A percentile compares a stretch with the other conserved stretches of the same genome.
Evolutionary conservation across 2,888 invertebrate species (phyloP).

Genomic region (Tiphia femorata): DNA sequence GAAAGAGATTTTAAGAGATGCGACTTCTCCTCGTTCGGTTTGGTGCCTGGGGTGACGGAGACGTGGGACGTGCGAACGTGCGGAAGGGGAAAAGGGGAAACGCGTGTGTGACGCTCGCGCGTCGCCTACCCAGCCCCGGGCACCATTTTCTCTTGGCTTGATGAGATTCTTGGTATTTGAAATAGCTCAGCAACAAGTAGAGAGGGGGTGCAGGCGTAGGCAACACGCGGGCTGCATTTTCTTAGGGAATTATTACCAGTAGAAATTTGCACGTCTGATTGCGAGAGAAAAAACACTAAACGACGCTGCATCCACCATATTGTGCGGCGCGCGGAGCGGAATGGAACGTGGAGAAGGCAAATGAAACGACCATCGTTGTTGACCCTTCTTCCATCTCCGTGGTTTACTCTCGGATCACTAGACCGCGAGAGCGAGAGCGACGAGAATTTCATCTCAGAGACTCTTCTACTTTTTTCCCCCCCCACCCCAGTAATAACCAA

Average conservation of each 20-base stretch:
- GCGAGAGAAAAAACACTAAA: slow-evolving; percentile 29
- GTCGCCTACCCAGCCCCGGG: slow-evolving; percentile 28
- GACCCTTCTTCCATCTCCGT: not conserved
- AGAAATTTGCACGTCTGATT: slow-evolving; percentile 54
- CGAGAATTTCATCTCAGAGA: too few relatives aligned
- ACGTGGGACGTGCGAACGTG: slow-evolving; percentile 29
- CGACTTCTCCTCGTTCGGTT: slow-evolving; percentile 29
- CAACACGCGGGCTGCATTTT: slow-evolving; percentile 45
- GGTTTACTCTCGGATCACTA: too few relatives aligned
- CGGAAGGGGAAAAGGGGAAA: too few relatives aligned
- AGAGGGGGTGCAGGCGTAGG: slow-evolving; percentile 58
- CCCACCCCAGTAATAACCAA: too few relatives aligned
- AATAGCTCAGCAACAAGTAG: slow-evolving; percentile 53
- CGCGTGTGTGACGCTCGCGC: too few relatives aligned
- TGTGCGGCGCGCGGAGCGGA: slow-evolving; percentile 45
- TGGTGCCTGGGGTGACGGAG: too few relatives aligned
- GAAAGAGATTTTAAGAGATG: slow-evolving; percentile 21
- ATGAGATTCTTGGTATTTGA: slow-evolving; percentile 41
- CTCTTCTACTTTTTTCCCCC: too few relatives aligned
- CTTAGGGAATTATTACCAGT: slow-evolving; percentile 49
- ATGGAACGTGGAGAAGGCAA: slow-evolving; percentile 39
- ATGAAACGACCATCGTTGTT: not conserved
- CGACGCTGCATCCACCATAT: slow-evolving; percentile 41
- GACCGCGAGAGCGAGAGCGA: too few relatives aligned
- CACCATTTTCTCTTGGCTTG: slow-evolving; percentile 41